Conservation (phyloP, 1,140 invertebrate species). For the Heliconius congener region DNA sequence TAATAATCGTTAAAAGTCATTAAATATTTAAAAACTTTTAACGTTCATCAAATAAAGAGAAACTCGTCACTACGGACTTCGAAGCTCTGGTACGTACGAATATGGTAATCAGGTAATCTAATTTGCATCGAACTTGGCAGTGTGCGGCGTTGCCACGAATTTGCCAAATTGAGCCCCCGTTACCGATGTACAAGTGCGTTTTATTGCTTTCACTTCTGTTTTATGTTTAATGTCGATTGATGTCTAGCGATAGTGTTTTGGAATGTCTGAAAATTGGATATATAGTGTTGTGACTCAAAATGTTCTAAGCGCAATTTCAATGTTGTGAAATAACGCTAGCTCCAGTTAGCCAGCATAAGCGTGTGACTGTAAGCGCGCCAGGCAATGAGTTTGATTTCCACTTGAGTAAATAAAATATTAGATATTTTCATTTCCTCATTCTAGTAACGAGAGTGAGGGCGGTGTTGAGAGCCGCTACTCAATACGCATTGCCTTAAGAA, state of each 20-base stretch:
- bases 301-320: neutral
- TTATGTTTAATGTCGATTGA: neutral
- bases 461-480: no score
- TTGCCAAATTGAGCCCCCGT: slow-evolving; percentile 22
- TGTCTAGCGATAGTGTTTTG: neutral
- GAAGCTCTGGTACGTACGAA: neutral
- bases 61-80: neutral
- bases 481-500: no score
- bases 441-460: no score
- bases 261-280: neutral
- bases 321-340: no score
- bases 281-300: neutral
- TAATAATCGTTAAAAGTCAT: no score
- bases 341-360: no score
- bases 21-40: neutral
- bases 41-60: neutral
- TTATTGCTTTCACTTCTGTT: slow-evolving; percentile 2
- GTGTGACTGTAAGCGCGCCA: no score
- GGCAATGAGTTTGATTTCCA: no score
- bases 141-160: slow-evolving; percentile 19
- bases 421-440: no score
- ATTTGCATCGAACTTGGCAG: slow-evolving; percentile 30
- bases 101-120: slow-evolving; percentile 28
- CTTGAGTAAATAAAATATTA: no score
- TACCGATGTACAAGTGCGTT: slow-evolving; percentile 5